These are phyloP conservation scores for Oryzias melastigma DNA, from an alignment of 2,113 vertebrate genomes.

Conservation along the genomic window DNA sequence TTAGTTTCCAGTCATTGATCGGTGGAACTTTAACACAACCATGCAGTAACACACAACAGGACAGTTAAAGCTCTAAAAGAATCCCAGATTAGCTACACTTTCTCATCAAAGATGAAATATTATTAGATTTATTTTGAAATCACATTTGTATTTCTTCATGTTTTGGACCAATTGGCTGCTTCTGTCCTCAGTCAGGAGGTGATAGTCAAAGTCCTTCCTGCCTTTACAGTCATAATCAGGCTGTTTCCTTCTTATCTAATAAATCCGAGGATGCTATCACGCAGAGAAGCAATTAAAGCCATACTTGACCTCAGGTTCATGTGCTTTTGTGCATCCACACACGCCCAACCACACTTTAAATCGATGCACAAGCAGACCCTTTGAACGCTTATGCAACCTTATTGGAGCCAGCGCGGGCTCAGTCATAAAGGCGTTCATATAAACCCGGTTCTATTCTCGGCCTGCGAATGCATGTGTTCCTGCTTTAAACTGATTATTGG, in stretches of 20 bases:
- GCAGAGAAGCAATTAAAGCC: constrained; percentile 15
- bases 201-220: too few species aligned
- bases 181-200: too few species aligned
- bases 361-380: constrained; percentile 25
- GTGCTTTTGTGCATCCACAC: not conserved
- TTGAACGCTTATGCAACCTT: constrained; percentile 48
- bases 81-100: too few species aligned
- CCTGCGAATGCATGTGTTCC: not conserved
- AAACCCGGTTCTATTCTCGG: not conserved
- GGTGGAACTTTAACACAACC: not conserved
- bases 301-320: constrained; percentile 26
- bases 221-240: too few species aligned
- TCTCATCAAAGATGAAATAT: too few species aligned
- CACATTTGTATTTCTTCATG: too few species aligned
- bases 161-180: too few species aligned
- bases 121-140: too few species aligned
- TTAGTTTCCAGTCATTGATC: too few species aligned
- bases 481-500: constrained; percentile 16
- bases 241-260: not conserved
- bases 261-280: not conserved
- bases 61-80: too few species aligned
- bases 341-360: constrained; percentile 6
- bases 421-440: not conserved
- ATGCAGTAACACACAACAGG: not conserved
- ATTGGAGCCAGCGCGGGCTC: not conserved